Base-by-base conservation (phyloP, 1,140 invertebrate genomes). In the Platyura marginata region DNA sequence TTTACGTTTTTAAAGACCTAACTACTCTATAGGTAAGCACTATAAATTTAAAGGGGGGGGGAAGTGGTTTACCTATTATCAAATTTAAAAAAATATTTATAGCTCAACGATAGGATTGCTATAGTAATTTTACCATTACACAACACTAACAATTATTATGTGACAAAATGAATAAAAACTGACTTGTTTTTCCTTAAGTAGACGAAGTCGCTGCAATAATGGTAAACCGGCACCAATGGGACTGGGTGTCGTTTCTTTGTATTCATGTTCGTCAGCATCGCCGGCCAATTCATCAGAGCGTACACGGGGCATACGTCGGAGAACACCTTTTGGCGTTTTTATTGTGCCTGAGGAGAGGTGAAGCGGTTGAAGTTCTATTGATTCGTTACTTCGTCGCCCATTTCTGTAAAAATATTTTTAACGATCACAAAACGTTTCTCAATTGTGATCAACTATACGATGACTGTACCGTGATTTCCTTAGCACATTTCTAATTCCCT, bases 111-210 rank as follows among this genome's bases (percentile, higher is more conserved):
- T n/a, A n/a, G n/a, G n/a, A n/a, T n/a, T n/a, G n/a, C n/a, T n/a
- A n/a, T n/a, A n/a, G n/a, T n/a, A n/a, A n/a, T n/a, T n/a, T n/a
- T n/a, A n/a, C n/a, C n/a, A n/a, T n/a, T n/a, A n/a, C n/a, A n/a
- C n/a, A n/a, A n/a, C n/a, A n/a, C n/a, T n/a, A n/a, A n/a, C n/a
- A n/a, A n/a, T n/a, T n/a, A n/a, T n/a, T n/a, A n/a, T n/a, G n/a
- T n/a, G n/a, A n/a, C n/a, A n/a, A 38, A 18, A n/a, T 10, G 18
- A 38, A 38, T 38, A 10, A 18, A 71, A 71, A 8, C 70, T 65
- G 37, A 85, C 82, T 59, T 88, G 81, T 57, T 86, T 86, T 52
- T 88, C 84, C 53, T 86, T 87, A 0, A 90, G 65, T 8, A 89
- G 59, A 50, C 82, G 77, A 6, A 90, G 59, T 40, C 82, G 63